These are phyloP conservation scores for Phlogophora meticulosa DNA, from an alignment of 2,888 invertebrate species.

Conservation along the genomic window DNA sequence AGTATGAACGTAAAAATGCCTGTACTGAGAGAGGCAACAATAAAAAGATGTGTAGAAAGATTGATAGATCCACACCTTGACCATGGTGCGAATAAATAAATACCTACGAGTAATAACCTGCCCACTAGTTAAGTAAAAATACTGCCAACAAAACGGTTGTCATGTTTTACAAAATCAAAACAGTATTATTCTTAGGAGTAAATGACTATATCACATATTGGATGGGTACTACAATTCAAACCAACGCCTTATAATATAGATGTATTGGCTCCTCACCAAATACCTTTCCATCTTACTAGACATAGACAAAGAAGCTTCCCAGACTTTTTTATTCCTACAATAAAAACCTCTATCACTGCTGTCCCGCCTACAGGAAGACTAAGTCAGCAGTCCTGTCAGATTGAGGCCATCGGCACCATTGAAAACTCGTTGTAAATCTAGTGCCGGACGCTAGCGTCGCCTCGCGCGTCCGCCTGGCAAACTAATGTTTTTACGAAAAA, in stretches of 20 bases:
- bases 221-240: neutral
- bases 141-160: too few relatives aligned
- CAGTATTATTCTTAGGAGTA: too few relatives aligned
- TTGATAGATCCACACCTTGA: too few relatives aligned
- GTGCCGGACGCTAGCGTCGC: conserved; percentile 57
- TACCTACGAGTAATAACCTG: too few relatives aligned
- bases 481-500: conserved; percentile 59
- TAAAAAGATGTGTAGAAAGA: too few relatives aligned
- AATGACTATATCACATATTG: too few relatives aligned
- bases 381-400: conserved; percentile 51
- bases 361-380: conserved; percentile 31
- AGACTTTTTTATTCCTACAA: conserved; percentile 9
- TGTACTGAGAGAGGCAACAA: too few relatives aligned
- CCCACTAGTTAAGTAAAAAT: too few relatives aligned
- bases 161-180: too few relatives aligned
- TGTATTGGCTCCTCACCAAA: conserved; percentile 10
- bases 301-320: neutral
- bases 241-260: neutral
- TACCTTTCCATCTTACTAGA: neutral
- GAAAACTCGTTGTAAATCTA: conserved; percentile 55
- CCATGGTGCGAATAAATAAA: too few relatives aligned
- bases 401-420: conserved; percentile 53
- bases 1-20: too few relatives aligned
- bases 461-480: conserved; percentile 59
- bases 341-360: conserved; percentile 27